Evolutionary conservation across 1,140 invertebrate species (phyloP), one percentile per base, ranked within the genome.

Genomic region (Penaeus indicus): DNA sequence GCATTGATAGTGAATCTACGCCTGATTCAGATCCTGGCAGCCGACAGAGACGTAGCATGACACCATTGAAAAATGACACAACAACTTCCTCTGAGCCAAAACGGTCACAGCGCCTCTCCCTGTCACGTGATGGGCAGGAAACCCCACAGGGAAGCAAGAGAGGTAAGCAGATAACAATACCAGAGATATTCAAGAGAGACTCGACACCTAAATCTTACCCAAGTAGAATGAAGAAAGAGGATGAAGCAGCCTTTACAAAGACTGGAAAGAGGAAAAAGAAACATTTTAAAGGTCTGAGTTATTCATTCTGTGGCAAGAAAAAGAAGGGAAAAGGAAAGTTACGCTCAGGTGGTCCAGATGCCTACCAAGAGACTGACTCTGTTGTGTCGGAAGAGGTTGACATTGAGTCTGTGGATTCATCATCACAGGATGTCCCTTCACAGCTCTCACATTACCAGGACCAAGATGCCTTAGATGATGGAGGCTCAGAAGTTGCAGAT

Each of bases 211-310:
- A 32, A 47, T 38, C 60, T 47, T 25, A 25, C 18, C 38, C 85
- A 42, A 64, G 80, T 22, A 85, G 72, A 84, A 22, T 69, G 32
- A 42, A 63, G 18, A 64, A 62, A n/a, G 78, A 78, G 64, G 47
- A 84, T 62, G 67, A 83, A 38, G 18, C 38, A 81, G 75, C 54
- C 32, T 90, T 82, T 61, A 86, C 84, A 8, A 90, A 86, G 27
- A 90, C 83, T 27, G 87, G 86, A 13, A 91, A 91, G 62, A 91
- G 82, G 62, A 90, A 90, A 69, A 91, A 90, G 86, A 90, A 90
- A 61, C 87, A 90, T 89, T 91, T 90, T 81, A 89, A 89, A 27
- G 91, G 91, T 25, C 84, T 91, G 8, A 91, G 85, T 22, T 91
- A 91, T 63, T 91, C 91, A 61, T 91, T 91, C 86, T 77, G 38